phyloP scores from a whole-genome alignment of 53 echinoderm and acorn worm species.

The Patiria pectinifera region DNA sequence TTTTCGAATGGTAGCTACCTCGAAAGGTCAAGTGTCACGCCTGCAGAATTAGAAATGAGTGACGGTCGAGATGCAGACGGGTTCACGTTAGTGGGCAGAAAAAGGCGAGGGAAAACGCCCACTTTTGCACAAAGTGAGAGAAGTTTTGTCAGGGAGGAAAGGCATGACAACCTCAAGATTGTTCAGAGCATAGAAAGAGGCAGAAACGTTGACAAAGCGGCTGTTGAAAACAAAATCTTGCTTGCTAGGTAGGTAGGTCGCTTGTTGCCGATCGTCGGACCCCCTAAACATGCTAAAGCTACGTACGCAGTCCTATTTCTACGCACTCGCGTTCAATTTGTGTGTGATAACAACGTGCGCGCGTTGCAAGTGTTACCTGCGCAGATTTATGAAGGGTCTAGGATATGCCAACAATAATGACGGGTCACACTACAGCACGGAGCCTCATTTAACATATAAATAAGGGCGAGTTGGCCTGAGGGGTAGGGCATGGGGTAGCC shows the following conservation, averaged over 20 bases:
- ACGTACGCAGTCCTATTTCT: no score
- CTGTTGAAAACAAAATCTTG: constrained; percentile 10
- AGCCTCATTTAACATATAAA: no score
- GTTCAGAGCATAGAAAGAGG: not conserved
- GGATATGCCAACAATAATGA: no score
- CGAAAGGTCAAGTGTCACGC: not conserved
- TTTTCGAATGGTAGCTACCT: not conserved
- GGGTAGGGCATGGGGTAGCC: no score
- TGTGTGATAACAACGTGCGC: no score
- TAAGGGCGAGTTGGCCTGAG: no score
- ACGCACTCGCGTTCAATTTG: no score
- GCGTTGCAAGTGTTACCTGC: no score
- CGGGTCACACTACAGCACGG: no score
- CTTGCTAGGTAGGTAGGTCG: constrained; percentile 11
- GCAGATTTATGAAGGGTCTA: no score
- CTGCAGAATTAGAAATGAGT: not conserved
- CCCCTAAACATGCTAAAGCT: no score
- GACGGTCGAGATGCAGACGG: not conserved
- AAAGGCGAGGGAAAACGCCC: not conserved
- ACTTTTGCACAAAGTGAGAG: not conserved
- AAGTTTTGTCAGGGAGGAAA: not conserved
- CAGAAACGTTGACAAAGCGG: not conserved
- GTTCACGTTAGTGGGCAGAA: constrained; percentile 22
- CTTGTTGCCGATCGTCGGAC: no score
- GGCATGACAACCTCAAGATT: not conserved